Conservation (phyloP, 1,140 invertebrate genomes). For the Meloidogyne exigua region DNA sequence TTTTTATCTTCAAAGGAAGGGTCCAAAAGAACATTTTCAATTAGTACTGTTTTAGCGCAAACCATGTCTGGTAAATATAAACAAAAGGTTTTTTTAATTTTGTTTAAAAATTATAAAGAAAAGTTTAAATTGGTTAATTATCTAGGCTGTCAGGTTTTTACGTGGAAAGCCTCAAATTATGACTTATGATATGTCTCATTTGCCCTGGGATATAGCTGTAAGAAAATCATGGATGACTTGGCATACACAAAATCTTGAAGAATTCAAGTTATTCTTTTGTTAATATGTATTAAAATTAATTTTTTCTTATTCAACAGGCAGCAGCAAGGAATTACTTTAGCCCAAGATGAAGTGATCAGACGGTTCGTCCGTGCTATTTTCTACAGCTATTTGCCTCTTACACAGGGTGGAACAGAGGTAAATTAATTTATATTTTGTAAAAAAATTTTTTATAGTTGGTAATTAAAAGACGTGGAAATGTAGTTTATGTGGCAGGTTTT, state of each 20-base stretch:
- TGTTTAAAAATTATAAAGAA: neutral
- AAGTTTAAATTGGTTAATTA: neutral
- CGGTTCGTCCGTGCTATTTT: slow-evolving; percentile 62
- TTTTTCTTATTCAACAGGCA: slow-evolving; percentile 26
- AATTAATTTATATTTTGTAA: neutral
- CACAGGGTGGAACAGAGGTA: slow-evolving; percentile 51
- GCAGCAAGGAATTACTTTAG: slow-evolving; percentile 50
- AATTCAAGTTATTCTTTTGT: slow-evolving; percentile 37
- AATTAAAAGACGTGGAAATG: slow-evolving; percentile 62
- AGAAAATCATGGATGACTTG: slow-evolving; percentile 61
- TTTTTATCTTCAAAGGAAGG: neutral
- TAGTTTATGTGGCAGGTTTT: slow-evolving; percentile 57
- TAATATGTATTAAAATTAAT: neutral
- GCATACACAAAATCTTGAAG: slow-evolving; percentile 62
- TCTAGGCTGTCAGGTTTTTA: neutral
- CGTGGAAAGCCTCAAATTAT: slow-evolving; percentile 45
- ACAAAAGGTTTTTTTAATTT: neutral
- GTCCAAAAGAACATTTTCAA: slow-evolving; percentile 10
- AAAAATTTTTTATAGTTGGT: slow-evolving; percentile 55
- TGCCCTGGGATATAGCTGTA: slow-evolving; percentile 58
- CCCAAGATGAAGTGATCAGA: slow-evolving; percentile 61
- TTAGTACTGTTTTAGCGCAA: slow-evolving; percentile 3
- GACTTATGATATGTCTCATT: slow-evolving; percentile 60
- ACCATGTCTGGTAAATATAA: slow-evolving; percentile 24
- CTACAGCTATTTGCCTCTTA: slow-evolving; percentile 48